Evolutionary conservation across 2,797 vertebrate species (phyloP).

Genomic region (Lepilemur septentrionalis): DNA sequence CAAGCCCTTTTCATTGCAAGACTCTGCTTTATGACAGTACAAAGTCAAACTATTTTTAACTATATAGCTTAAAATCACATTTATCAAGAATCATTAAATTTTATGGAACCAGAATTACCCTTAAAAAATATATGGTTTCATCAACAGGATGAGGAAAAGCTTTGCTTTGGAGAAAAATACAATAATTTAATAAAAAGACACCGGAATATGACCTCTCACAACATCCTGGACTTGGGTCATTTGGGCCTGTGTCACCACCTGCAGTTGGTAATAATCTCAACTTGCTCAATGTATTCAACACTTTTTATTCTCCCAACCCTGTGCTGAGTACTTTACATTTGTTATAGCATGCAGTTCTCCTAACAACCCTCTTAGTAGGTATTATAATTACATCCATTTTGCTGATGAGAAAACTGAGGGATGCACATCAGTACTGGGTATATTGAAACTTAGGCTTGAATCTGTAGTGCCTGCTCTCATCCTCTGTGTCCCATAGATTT

Average conservation of each 20-base stretch:
- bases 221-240: background rate
- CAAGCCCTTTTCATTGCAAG: background rate
- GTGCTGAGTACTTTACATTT: background rate
- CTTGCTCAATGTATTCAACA: background rate
- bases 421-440: background rate
- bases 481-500: background rate
- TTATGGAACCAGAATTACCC: background rate
- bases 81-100: constrained; percentile 4
- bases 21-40: background rate
- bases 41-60: constrained; percentile 5
- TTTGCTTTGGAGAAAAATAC: constrained; percentile 4
- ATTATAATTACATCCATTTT: constrained; percentile 6
- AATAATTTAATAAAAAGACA: background rate
- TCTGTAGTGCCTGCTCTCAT: background rate
- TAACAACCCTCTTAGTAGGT: background rate
- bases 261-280: background rate
- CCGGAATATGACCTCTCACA: background rate
- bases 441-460: background rate
- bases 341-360: background rate
- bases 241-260: background rate
- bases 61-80: background rate
- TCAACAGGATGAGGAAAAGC: background rate
- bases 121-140: background rate
- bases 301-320: background rate
- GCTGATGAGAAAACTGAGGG: background rate